These are phyloP conservation scores for Cyprinodon variegatus DNA, from an alignment of 2,113 vertebrate species.

Conservation along the genomic window DNA sequence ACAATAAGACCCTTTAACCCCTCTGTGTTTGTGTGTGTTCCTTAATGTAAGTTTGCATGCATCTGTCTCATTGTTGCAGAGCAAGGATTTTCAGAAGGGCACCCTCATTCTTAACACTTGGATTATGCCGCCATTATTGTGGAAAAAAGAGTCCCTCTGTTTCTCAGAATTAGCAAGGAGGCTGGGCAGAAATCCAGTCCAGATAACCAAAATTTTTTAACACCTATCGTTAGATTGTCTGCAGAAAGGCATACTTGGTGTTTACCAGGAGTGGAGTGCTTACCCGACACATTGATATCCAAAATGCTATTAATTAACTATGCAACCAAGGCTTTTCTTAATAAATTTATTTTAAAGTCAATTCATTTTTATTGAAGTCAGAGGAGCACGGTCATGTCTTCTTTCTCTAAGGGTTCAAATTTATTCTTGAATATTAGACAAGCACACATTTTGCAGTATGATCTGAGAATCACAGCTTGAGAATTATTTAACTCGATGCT, in stretches of 20 bases:
- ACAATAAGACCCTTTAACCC: slow-evolving; percentile 76
- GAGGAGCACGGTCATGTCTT: not conserved
- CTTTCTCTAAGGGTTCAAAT: not conserved
- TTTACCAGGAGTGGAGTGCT: slow-evolving; percentile 33
- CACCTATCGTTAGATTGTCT: slow-evolving; percentile 1
- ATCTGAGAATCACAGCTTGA: not conserved
- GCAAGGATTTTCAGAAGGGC: slow-evolving; percentile 24
- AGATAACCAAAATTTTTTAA: slow-evolving; percentile 24
- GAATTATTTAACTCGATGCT: not conserved
- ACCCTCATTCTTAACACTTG: slow-evolving; percentile 14
- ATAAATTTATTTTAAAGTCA: not conserved
- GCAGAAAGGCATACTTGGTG: slow-evolving; percentile 28
- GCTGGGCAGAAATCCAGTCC: slow-evolving; percentile 15
- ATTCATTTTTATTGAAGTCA: not conserved
- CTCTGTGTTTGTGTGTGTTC: slow-evolving; percentile 58
- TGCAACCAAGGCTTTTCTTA: not conserved
- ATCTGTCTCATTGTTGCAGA: not conserved
- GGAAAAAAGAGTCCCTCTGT: slow-evolving; percentile 44
- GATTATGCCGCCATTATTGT: slow-evolving; percentile 49
- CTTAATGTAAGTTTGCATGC: slow-evolving; percentile 43
- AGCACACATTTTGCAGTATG: not conserved
- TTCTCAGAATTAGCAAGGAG: slow-evolving; percentile 23
- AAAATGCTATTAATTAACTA: slow-evolving; percentile 1
- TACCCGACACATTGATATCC: slow-evolving; percentile 14
- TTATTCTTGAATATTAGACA: not conserved